Conservation (phyloP, 2,888 invertebrate species). For the Eupithecia pulchellata region DNA sequence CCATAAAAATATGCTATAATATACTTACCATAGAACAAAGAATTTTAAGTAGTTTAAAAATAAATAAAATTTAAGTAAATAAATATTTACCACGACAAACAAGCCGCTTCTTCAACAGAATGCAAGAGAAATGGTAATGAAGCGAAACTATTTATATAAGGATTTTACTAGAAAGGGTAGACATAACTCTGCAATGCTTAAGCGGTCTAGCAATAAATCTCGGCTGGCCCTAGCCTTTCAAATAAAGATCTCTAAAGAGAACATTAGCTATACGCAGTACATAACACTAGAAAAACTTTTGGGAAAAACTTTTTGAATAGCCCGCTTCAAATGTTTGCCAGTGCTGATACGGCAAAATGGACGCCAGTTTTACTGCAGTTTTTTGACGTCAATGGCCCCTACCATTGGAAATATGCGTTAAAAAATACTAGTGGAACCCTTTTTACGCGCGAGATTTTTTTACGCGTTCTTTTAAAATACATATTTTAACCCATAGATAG, state of each 20-base stretch:
- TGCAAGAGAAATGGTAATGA: not conserved
- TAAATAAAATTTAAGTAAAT: too few species aligned
- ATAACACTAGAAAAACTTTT: not conserved
- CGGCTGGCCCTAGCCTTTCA: not conserved
- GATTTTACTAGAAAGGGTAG: not conserved
- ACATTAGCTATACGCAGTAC: not conserved
- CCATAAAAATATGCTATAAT: too few species aligned
- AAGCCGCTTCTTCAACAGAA: not conserved
- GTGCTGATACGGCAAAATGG: not conserved
- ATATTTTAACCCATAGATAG: too few species aligned
- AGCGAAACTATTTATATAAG: not conserved
- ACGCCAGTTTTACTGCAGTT: conserved; percentile 12
- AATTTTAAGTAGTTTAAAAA: too few species aligned
- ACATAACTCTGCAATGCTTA: not conserved
- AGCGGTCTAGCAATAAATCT: not conserved
- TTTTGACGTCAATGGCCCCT: conserved; percentile 8
- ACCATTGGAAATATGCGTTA: not conserved
- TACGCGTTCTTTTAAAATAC: too few species aligned
- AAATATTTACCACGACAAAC: too few species aligned
- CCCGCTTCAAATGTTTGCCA: not conserved
- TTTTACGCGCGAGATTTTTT: not conserved
- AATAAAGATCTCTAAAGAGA: conserved; percentile 3
- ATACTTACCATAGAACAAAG: too few species aligned
- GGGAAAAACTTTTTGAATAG: conserved; percentile 11
- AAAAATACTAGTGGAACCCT: not conserved